Conservation (phyloP, 2,797 vertebrate species). For the Neosalanx taihuensis region DNA sequence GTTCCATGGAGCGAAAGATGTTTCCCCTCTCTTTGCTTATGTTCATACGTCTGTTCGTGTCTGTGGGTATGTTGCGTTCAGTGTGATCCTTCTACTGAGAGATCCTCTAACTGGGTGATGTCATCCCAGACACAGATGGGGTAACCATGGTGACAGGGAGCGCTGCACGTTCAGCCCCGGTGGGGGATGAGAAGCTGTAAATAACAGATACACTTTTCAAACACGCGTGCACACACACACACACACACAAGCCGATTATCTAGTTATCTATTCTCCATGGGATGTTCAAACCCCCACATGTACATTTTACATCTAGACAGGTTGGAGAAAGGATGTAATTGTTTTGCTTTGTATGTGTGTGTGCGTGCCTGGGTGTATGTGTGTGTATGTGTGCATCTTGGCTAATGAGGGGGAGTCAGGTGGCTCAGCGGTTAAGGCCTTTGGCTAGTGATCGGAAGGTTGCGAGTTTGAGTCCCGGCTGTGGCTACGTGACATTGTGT, state of each 20-base stretch:
- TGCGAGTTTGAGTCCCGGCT: too few species aligned
- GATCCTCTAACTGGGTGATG: conserved; percentile 40
- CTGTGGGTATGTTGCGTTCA: too few species aligned
- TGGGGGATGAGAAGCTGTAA: conserved; percentile 42
- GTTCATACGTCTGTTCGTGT: too few species aligned
- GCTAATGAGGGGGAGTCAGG: not conserved
- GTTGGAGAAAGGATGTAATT: conserved; percentile 28
- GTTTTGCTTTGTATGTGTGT: conserved; percentile 14
- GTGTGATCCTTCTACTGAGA: conserved; percentile 1
- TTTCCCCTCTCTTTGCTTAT: too few species aligned
- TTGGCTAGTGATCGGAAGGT: too few species aligned
- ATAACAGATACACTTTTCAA: conserved; percentile 26
- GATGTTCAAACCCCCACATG: conserved; percentile 6
- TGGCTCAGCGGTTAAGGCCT: too few species aligned
- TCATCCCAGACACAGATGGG: conserved; percentile 48
- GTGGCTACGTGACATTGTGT: too few species aligned
- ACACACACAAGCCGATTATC: conserved; percentile 3
- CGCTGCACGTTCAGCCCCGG: conserved; percentile 44
- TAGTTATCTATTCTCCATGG: conserved; percentile 22
- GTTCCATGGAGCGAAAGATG: not conserved
- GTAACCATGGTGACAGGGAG: conserved; percentile 62
- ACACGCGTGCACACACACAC: not conserved
- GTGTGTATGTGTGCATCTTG: not conserved
- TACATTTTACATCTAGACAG: conserved; percentile 10
- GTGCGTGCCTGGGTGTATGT: conserved; percentile 12